Evolutionary conservation across 2,797 vertebrate species (phyloP).

Genomic region (Coilia nasus): DNA sequence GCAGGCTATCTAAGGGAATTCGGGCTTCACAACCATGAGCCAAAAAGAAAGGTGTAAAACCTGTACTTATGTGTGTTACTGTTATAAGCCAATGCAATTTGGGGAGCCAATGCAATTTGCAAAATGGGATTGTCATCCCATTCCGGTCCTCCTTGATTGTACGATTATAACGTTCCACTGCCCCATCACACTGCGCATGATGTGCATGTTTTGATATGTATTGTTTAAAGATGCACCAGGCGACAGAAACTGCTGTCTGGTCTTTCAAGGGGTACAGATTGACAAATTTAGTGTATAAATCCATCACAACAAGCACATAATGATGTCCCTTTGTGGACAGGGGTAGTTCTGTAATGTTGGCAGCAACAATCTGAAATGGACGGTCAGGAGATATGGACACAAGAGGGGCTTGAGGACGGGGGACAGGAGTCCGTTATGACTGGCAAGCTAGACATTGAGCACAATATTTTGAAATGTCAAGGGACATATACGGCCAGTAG

Average conservation of each 20-base stretch:
- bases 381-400: not conserved
- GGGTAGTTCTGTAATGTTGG: conserved; percentile 31
- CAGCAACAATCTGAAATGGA: conserved; percentile 20
- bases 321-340: conserved; percentile 17
- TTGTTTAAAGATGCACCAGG: too few species aligned
- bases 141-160: too few species aligned
- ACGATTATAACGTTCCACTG: too few species aligned
- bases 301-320: conserved; percentile 27
- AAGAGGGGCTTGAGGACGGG: not conserved
- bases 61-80: conserved; percentile 30
- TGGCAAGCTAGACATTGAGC: conserved; percentile 14
- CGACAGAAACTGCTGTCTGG: too few species aligned
- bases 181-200: conserved; percentile 44
- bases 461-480: conserved; percentile 24
- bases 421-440: conserved; percentile 32
- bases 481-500: conserved; percentile 34
- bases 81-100: conserved; percentile 30
- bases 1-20: not conserved
- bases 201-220: too few species aligned
- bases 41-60: conserved; percentile 32
- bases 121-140: too few species aligned
- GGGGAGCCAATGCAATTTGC: too few species aligned
- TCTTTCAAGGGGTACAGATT: too few species aligned
- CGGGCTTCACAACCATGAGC: conserved; percentile 26
- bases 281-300: too few species aligned